phyloP scores from a whole-genome alignment of 1,140 invertebrate genomes.

The Cardiocondyla obscurior region DNA sequence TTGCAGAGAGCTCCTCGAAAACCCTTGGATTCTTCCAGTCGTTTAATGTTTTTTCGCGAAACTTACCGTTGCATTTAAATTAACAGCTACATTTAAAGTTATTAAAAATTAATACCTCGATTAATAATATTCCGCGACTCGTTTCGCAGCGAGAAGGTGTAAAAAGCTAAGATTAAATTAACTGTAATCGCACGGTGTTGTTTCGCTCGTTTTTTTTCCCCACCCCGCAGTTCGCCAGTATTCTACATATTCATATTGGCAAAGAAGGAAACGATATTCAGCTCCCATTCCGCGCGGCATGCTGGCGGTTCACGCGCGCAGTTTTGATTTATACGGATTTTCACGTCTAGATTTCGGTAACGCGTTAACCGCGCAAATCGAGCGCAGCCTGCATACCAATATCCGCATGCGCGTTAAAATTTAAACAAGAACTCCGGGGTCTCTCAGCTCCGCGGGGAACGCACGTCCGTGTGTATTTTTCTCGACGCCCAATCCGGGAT shows the following conservation, averaged over 20 bases:
- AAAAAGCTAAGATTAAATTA: not conserved
- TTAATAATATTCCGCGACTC: not conserved
- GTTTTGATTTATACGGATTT: constrained; percentile 45
- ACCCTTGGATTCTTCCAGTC: not conserved
- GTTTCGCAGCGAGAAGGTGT: not conserved
- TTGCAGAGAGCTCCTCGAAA: not conserved
- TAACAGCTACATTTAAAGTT: no score
- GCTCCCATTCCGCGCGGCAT: constrained; percentile 11
- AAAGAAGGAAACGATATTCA: constrained; percentile 41
- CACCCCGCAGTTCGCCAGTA: not conserved
- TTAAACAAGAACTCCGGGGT: constrained; percentile 46
- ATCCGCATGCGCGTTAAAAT: constrained; percentile 32
- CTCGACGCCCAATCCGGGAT: constrained; percentile 3
- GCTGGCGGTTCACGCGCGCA: constrained; percentile 17
- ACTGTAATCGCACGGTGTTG: not conserved
- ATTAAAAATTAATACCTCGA: not conserved
- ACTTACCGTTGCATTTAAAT: not conserved
- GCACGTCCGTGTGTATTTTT: constrained; percentile 18
- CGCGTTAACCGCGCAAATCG: constrained; percentile 40
- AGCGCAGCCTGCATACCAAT: constrained; percentile 37
- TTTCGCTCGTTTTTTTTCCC: not conserved
- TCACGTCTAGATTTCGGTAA: constrained; percentile 39
- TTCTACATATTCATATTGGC: constrained; percentile 26
- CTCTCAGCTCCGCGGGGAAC: not conserved
- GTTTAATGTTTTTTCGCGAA: not conserved